These are phyloP conservation scores for Plecturocebus donacophilus DNA, from an alignment of 2,113 vertebrate species.

Conservation along the genomic window DNA sequence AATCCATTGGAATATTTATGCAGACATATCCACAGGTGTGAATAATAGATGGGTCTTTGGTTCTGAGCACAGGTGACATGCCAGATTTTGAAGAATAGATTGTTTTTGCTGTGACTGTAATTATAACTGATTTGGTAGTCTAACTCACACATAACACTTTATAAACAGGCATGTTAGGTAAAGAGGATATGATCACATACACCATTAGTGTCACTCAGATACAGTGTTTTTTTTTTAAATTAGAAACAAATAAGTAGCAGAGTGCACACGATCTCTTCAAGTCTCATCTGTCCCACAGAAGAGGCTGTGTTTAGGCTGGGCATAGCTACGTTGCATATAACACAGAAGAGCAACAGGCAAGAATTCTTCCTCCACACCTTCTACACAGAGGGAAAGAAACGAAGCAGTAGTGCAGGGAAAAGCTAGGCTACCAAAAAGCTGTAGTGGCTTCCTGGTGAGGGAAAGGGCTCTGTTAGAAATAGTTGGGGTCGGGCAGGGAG, in stretches of 20 bases:
- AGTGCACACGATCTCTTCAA: neutral
- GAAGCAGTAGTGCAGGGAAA: neutral
- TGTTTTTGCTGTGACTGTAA: neutral
- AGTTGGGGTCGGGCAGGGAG: fast-evolving
- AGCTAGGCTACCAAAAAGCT: neutral
- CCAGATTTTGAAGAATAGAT: slow-evolving; percentile 41
- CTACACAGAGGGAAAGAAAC: neutral
- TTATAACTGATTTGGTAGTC: slow-evolving; percentile 1
- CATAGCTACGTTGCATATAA: neutral
- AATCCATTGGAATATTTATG: slow-evolving; percentile 9
- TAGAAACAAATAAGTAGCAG: neutral
- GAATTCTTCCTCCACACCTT: neutral
- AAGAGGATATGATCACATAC: neutral
- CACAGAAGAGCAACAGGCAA: neutral
- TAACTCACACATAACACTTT: neutral
- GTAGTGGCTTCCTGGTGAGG: neutral
- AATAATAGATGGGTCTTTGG: slow-evolving; percentile 12
- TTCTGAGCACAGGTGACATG: neutral
- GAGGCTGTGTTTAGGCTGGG: neutral
- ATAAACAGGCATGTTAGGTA: neutral
- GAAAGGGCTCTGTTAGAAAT: neutral
- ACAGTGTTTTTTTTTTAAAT: neutral
- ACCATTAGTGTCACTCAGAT: neutral
- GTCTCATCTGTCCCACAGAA: neutral
- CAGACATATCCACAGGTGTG: neutral